Conservation (phyloP, 2,888 invertebrate species). For the Pterostichus niger region DNA sequence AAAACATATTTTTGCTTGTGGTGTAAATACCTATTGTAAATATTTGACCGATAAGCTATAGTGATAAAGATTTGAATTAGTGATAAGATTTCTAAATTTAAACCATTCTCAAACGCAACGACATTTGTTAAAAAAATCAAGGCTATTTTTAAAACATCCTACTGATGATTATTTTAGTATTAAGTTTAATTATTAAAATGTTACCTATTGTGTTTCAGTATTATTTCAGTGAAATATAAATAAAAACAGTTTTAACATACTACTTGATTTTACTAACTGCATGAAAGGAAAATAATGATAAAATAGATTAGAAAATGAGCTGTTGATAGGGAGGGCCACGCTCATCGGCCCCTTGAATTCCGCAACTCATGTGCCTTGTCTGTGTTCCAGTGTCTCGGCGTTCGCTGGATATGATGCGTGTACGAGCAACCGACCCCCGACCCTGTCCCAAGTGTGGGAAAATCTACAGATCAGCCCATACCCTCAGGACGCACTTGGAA, state of each 20-base stretch:
- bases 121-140: not conserved
- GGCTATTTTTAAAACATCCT: constrained; percentile 16
- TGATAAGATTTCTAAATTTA: constrained; percentile 21
- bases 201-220: constrained; percentile 61
- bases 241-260: constrained; percentile 26
- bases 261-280: constrained; percentile 44
- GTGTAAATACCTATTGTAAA: constrained; percentile 36
- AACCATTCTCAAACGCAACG: constrained; percentile 24
- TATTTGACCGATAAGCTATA: constrained; percentile 21
- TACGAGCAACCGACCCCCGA: constrained; percentile 94
- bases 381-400: constrained; percentile 84
- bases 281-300: constrained; percentile 14
- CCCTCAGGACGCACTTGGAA: constrained; percentile 93
- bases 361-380: constrained; percentile 67
- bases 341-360: constrained; percentile 51
- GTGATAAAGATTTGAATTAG: not conserved
- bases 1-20: constrained; percentile 15
- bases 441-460: constrained; percentile 96
- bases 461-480: constrained; percentile 95
- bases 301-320: not conserved
- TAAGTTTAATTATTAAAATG: constrained; percentile 50
- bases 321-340: constrained; percentile 16
- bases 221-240: constrained; percentile 39
- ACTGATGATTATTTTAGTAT: not conserved
- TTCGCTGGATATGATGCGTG: constrained; percentile 90